A percentile compares a stretch with the other conserved stretches of the same genome.
Evolutionary conservation across 2,113 vertebrate species (phyloP).

Genomic region (Poeciliopsis occidentalis): DNA sequence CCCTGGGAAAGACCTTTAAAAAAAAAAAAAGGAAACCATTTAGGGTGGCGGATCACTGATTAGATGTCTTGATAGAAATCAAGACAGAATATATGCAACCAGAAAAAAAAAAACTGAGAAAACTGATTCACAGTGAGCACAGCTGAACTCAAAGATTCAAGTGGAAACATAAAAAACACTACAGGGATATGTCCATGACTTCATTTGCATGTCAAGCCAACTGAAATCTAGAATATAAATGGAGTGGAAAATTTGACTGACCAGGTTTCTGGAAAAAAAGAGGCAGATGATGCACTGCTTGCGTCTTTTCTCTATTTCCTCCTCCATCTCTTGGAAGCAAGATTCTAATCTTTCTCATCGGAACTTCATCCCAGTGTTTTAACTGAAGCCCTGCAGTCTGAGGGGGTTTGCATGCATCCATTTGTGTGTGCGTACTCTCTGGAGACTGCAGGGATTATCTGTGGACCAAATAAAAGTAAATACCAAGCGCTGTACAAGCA

Average conservation of each 20-base stretch:
- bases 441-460: constrained; percentile 16
- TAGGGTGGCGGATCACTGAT: constrained; percentile 37
- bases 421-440: constrained; percentile 29
- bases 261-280: constrained; percentile 27
- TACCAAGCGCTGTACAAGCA: constrained; percentile 9
- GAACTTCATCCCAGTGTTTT: constrained; percentile 60
- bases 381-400: constrained; percentile 29
- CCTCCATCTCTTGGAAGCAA: constrained; percentile 52
- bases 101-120: not conserved
- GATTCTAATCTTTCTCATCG: constrained; percentile 76
- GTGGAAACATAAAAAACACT: not conserved
- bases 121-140: not conserved
- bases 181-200: constrained; percentile 1
- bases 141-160: not conserved
- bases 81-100: not conserved
- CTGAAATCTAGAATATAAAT: constrained; percentile 71
- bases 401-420: constrained; percentile 25
- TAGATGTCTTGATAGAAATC: constrained; percentile 44
- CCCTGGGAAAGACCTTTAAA: constrained; percentile 73
- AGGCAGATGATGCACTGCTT: constrained; percentile 61
- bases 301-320: constrained; percentile 59
- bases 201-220: constrained; percentile 18
- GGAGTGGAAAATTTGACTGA: constrained; percentile 78
- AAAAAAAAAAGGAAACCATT: constrained; percentile 32
- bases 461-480: constrained; percentile 27